Evolutionary conservation across 2,113 vertebrate species (phyloP).

Genomic region (Prunella himalayana): DNA sequence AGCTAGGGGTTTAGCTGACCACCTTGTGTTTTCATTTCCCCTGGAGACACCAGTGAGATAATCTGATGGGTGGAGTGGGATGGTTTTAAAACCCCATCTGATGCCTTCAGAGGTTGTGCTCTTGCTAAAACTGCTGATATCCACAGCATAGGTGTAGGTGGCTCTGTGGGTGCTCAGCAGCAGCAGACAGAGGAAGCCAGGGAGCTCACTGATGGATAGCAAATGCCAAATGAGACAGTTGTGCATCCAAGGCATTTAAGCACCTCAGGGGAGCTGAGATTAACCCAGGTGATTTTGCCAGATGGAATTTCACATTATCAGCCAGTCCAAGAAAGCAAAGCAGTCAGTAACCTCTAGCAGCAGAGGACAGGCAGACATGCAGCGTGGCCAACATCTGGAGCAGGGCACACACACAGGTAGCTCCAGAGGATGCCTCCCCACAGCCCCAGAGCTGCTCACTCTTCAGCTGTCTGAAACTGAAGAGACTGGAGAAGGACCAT

Average conservation of each 20-base stretch:
- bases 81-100: background rate
- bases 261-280: background rate
- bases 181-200: background rate
- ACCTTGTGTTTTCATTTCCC: background rate
- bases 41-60: background rate
- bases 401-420: accelerated
- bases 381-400: background rate
- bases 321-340: background rate
- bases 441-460: background rate
- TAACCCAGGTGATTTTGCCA: background rate
- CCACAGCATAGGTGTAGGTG: background rate
- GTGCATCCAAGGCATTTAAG: background rate
- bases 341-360: background rate
- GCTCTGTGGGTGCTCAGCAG: background rate
- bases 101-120: background rate
- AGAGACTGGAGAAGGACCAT: background rate
- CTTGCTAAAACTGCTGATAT: background rate
- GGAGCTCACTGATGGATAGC: background rate
- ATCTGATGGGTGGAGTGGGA: background rate
- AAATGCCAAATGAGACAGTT: background rate
- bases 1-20: background rate
- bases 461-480: background rate
- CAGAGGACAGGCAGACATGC: background rate
- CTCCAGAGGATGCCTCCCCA: background rate
- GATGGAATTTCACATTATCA: background rate